These are phyloP conservation scores for Neodontobutis hainanensis DNA, from an alignment of 2,113 vertebrate species.

Conservation along the genomic window DNA sequence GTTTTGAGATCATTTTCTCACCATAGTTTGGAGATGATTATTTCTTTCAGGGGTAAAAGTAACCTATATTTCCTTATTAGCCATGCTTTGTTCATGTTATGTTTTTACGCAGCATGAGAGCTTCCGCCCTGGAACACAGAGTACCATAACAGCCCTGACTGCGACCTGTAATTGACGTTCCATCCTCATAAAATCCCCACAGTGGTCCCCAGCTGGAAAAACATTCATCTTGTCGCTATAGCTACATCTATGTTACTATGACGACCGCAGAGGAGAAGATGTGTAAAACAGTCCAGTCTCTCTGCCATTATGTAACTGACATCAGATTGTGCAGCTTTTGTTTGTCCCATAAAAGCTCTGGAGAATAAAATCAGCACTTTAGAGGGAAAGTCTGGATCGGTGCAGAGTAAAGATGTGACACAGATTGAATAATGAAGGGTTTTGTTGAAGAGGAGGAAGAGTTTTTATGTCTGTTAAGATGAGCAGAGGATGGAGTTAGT, in stretches of 20 bases:
- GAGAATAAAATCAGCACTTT: conserved; percentile 28
- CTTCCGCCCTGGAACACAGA: too few relatives aligned
- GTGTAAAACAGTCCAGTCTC: conserved; percentile 37
- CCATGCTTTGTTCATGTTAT: not conserved
- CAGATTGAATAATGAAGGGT: too few relatives aligned
- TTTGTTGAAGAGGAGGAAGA: too few relatives aligned
- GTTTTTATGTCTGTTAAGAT: too few relatives aligned
- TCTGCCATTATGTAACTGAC: conserved; percentile 44
- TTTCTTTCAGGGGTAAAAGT: too few relatives aligned
- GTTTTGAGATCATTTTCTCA: too few relatives aligned
- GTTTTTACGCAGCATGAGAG: not conserved
- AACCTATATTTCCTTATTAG: too few relatives aligned
- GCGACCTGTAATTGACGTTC: too few relatives aligned
- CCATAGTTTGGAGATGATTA: too few relatives aligned
- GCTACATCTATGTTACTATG: conserved; percentile 56
- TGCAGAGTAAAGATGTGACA: conserved; percentile 25
- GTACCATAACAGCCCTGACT: not conserved
- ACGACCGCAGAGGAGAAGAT: conserved; percentile 52
- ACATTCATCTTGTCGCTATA: conserved; percentile 6
- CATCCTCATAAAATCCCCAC: too few relatives aligned
- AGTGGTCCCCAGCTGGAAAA: too few relatives aligned
- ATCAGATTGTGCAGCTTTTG: conserved; percentile 34
- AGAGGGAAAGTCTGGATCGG: conserved; percentile 5
- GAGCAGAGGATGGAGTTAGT: too few relatives aligned
- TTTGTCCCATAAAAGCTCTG: conserved; percentile 33